A percentile compares a stretch with the other conserved stretches of the same genome.
Evolutionary conservation across 2,113 vertebrate species (phyloP).

Genomic region (Rallus limicola): DNA sequence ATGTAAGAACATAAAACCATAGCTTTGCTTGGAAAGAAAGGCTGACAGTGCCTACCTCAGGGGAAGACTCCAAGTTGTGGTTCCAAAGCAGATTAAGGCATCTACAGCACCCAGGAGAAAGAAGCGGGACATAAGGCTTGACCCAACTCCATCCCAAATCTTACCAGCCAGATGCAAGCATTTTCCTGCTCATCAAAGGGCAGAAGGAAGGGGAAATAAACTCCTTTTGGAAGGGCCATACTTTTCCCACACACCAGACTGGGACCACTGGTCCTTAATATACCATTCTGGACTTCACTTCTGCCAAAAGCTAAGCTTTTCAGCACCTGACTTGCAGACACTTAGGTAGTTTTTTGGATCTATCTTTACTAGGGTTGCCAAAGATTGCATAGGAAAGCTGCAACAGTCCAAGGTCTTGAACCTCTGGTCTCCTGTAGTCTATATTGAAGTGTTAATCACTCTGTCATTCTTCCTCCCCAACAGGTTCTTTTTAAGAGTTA

Average conservation of each 20-base stretch:
- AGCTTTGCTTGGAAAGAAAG: not conserved
- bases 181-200: not conserved
- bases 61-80: not conserved
- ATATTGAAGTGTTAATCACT: not conserved
- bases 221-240: not conserved
- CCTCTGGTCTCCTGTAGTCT: not conserved
- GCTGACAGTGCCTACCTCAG: not conserved
- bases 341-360: conserved; percentile 27
- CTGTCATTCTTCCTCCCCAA: not conserved
- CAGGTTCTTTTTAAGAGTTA: not conserved
- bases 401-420: not conserved
- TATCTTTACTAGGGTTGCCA: not conserved
- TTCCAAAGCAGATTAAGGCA: not conserved
- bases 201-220: not conserved
- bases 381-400: not conserved
- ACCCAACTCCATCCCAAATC: not conserved
- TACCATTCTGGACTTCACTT: not conserved
- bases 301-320: conserved; percentile 2
- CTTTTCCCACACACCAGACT: not conserved
- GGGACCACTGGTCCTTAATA: not conserved
- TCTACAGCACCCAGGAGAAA: not conserved
- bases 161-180: not conserved
- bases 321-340: not conserved
- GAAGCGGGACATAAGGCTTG: not conserved
- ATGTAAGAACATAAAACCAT: not conserved